These are phyloP conservation scores for Callimorpha dominula DNA, from an alignment of 2,888 invertebrate species.

Conservation along the genomic window DNA sequence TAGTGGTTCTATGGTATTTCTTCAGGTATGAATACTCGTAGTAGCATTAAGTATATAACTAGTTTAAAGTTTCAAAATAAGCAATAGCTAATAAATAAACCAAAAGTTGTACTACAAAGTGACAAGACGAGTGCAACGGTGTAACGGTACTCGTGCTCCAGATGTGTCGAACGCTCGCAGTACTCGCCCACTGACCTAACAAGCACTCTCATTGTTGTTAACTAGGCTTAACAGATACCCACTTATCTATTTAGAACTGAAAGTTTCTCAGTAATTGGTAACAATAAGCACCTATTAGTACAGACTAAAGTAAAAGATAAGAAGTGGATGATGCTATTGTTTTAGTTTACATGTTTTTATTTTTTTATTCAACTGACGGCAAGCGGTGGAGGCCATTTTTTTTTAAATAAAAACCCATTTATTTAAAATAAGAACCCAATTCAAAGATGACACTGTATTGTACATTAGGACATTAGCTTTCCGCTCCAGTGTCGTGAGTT, in stretches of 20 bases:
- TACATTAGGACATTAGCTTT: no score
- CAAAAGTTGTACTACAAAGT: background rate
- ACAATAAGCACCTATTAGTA: background rate
- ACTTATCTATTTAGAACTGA: constrained; percentile 25
- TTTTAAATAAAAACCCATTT: no score
- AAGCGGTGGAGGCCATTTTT: no score
- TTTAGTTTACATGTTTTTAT: no score
- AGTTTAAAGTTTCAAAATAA: background rate
- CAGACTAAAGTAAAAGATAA: background rate
- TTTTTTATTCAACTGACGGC: no score
- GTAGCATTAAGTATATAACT: no score
- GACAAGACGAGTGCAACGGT: constrained; percentile 17
- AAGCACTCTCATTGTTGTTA: constrained; percentile 43
- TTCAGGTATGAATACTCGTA: no score
- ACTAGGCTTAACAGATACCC: constrained; percentile 38
- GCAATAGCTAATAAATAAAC: background rate
- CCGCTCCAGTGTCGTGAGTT: no score
- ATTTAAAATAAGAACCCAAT: no score
- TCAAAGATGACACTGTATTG: no score
- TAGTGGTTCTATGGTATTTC: no score
- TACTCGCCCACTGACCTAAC: constrained; percentile 52
- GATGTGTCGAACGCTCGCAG: constrained; percentile 48
- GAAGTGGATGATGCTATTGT: background rate
- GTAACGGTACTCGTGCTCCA: constrained; percentile 60
- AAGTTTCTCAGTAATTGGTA: constrained; percentile 3